A percentile compares a stretch with the other conserved stretches of the same genome.
These are phyloP conservation scores for Sebastes steindachneri DNA, from an alignment of 2,797 vertebrate species.

Conservation along the genomic window DNA sequence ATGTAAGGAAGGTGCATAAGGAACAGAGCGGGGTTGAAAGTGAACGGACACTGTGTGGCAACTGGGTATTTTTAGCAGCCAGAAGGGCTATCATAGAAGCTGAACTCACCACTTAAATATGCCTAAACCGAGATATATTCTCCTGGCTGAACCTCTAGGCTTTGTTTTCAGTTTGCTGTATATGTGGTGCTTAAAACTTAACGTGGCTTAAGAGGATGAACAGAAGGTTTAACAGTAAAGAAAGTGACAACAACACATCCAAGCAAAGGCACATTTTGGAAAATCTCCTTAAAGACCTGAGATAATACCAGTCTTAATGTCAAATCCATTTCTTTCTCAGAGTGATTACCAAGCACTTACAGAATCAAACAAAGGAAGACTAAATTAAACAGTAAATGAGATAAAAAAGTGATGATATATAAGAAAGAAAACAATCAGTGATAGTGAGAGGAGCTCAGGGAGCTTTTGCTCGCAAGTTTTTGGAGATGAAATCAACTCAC, in stretches of 20 bases:
- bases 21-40: background rate
- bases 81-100: slow-evolving; percentile 7
- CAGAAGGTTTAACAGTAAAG: background rate
- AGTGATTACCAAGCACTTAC: background rate
- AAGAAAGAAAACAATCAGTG: background rate
- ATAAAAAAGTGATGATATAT: background rate
- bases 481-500: background rate
- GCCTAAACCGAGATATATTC: slow-evolving; percentile 16
- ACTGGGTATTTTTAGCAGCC: slow-evolving; percentile 62
- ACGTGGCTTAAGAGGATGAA: background rate
- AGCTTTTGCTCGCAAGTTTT: background rate
- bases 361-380: background rate
- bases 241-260: background rate
- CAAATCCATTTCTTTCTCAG: background rate
- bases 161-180: slow-evolving; percentile 38
- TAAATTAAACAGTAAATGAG: no score
- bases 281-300: background rate
- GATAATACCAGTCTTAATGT: background rate
- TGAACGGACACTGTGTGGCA: slow-evolving; percentile 26
- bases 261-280: background rate
- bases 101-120: slow-evolving; percentile 43
- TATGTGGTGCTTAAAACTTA: background rate
- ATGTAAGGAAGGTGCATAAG: slow-evolving; percentile 20
- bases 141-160: background rate
- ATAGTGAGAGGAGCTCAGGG: background rate